A percentile compares a stretch with the other conserved stretches of the same genome.
Evolutionary conservation across 2,113 vertebrate genomes (phyloP).

Genomic region (Gobiocypris rarus): DNA sequence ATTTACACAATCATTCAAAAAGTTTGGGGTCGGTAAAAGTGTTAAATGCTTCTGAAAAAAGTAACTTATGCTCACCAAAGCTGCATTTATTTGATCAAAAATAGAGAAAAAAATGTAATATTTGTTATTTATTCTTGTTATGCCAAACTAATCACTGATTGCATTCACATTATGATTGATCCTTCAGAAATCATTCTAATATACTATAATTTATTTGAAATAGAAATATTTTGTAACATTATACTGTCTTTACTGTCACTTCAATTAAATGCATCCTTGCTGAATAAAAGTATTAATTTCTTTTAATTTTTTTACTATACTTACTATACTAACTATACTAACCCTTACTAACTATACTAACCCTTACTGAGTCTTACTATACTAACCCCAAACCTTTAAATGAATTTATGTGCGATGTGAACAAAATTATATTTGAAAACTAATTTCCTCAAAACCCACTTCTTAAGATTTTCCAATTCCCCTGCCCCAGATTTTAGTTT

Average conservation of each 20-base stretch:
- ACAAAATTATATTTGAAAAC: background rate
- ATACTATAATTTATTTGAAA: background rate
- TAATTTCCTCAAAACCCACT: conserved; percentile 57
- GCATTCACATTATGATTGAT: background rate
- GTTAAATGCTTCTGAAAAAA: background rate
- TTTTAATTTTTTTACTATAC: too few species aligned
- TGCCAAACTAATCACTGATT: background rate
- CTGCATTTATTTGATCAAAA: background rate
- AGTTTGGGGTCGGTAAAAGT: too few species aligned
- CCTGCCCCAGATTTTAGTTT: conserved; percentile 32
- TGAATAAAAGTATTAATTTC: background rate
- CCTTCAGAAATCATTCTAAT: background rate
- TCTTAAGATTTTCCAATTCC: conserved; percentile 60
- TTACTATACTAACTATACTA: too few species aligned
- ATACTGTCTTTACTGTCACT: background rate
- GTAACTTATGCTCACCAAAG: background rate
- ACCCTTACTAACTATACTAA: too few species aligned
- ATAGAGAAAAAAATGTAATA: background rate
- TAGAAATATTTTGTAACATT: background rate
- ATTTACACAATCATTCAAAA: too few species aligned
- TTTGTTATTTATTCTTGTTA: background rate
- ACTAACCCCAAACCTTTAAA: background rate
- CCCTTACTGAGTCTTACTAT: background rate
- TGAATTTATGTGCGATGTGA: background rate
- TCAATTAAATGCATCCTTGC: background rate